phyloP scores from a whole-genome alignment of 2,797 vertebrate species.

The Syndactyla subalaris region DNA sequence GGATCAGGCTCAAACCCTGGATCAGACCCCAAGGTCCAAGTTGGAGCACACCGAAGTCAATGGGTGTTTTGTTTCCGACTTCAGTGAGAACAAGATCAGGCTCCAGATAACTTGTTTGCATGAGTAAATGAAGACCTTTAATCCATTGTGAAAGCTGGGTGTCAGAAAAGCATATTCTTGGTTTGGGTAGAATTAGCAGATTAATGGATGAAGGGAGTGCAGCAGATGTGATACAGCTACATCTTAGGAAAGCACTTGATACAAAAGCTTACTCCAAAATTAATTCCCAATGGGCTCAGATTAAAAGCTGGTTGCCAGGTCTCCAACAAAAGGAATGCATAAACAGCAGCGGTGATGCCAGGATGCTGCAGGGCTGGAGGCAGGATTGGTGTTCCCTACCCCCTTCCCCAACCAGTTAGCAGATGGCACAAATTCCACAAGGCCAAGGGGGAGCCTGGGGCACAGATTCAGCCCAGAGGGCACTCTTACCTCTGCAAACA shows the following conservation, averaged over 20 bases:
- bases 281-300: neutral
- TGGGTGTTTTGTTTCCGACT: neutral
- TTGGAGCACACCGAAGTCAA: neutral
- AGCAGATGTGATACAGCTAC: neutral
- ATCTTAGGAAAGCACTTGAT: neutral
- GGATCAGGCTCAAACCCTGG: neutral
- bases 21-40: neutral
- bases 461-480: neutral
- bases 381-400: neutral
- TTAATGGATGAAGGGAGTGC: conserved; percentile 3
- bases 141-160: neutral
- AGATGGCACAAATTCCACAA: neutral
- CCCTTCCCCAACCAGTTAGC: neutral
- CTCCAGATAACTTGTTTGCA: neutral
- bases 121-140: neutral
- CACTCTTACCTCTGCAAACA: neutral
- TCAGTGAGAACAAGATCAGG: neutral
- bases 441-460: neutral
- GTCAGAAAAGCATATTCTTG: neutral
- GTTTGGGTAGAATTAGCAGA: conserved; percentile 48
- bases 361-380: neutral
- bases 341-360: neutral
- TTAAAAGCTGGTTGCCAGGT: conserved; percentile 39
- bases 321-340: conserved; percentile 17
- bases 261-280: conserved; percentile 45